These are phyloP conservation scores for Ridgeia piscesae DNA, from an alignment of 1,140 invertebrate species.

Conservation along the genomic window DNA sequence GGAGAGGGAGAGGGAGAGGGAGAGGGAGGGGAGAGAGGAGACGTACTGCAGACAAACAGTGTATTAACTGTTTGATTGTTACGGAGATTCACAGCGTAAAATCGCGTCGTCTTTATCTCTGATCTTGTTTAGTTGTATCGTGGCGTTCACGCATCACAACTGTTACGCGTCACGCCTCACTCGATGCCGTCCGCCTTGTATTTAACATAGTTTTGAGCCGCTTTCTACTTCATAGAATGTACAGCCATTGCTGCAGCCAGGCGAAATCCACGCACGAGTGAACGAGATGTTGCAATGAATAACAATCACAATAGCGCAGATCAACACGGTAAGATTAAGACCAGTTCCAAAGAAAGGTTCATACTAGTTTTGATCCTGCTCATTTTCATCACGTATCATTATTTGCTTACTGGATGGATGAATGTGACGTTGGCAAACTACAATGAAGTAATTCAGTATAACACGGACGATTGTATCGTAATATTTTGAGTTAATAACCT, in stretches of 20 bases:
- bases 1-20: neutral
- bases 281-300: too few relatives aligned
- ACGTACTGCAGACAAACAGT: too few relatives aligned
- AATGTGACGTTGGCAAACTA: neutral
- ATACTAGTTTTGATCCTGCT: neutral
- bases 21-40: neutral
- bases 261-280: too few relatives aligned
- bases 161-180: neutral
- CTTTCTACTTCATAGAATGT: too few relatives aligned
- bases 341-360: too few relatives aligned
- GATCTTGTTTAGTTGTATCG: neutral
- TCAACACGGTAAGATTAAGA: too few relatives aligned
- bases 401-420: neutral
- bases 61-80: neutral
- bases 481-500: neutral
- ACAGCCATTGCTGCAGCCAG: too few relatives aligned
- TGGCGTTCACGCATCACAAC: neutral
- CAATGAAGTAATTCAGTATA: neutral
- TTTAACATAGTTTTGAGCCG: neutral
- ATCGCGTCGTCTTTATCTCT: neutral
- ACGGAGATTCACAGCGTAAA: neutral
- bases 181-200: neutral
- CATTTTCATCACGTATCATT: neutral
- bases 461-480: neutral
- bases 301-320: too few relatives aligned